Base-by-base conservation (phyloP, 1,140 invertebrate species). In the Anoplophora glabripennis region DNA sequence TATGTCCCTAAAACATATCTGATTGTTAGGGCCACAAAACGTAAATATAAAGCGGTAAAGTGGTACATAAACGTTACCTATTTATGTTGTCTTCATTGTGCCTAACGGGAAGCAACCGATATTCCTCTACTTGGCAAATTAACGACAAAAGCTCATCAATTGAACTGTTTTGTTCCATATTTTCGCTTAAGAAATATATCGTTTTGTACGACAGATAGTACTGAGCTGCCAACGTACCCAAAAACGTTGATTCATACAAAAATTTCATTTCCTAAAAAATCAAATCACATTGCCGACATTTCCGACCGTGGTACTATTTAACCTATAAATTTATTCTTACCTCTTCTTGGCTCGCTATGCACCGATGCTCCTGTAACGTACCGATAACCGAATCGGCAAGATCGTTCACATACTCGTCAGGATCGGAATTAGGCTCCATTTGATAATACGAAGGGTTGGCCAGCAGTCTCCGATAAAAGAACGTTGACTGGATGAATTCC, bases 401-500 rank as follows among this genome's bases (percentile, higher is more conserved):
- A 47, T 79, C 79, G 0, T 86, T 89, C 17, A 93, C 76, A 72
- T 85, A 92, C 1, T 77, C 66, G 71, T 85, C 79, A 45, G 85
- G 78, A 14, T 86, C 83, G 48, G 94, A 88, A 36, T 89, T 77
- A 45, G 84, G 83, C 47, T 93, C 87, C 56, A 99, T 76, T 55
- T 90, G 84, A 71, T 99, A 99, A 75, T 96, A 96, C 0, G 84
- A 83, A 0, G 98, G 98, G 82, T 99, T 99, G 70, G 93, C 90
- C 15, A 99, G 76, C 15, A 98, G 74, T 61, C 96, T 80, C 62
- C 95, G 79, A 79, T 98, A 99, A 77, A 99, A 97, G 73, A 98
- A 99, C 0, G 98, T 99, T 92, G 94, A 99, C 0, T 96, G 97
- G 28, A 99, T 80, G 78, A 99, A 99, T 75, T 99, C 95, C 44